These are phyloP conservation scores for Drosophila ananassae DNA, from an alignment of 1,140 invertebrate species.

Conservation along the genomic window DNA sequence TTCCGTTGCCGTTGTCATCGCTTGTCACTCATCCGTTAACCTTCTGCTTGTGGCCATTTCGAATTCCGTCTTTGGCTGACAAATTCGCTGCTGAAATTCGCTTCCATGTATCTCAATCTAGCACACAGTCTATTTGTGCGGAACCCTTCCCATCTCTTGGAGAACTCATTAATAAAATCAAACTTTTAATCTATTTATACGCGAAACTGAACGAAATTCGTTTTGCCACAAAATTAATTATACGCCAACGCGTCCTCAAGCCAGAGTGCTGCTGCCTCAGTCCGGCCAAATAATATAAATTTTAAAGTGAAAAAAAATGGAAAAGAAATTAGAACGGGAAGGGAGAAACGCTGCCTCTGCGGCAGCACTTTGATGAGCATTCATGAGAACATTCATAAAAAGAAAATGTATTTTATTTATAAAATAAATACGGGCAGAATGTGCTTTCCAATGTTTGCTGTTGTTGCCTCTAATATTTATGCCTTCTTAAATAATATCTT, in stretches of 20 bases:
- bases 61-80: constrained; percentile 38
- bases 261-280: constrained; percentile 23
- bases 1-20: constrained; percentile 34
- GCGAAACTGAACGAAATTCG: constrained; percentile 69
- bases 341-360: constrained; percentile 24
- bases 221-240: constrained; percentile 79
- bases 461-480: constrained; percentile 51
- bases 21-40: constrained; percentile 49
- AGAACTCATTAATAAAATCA: constrained; percentile 43
- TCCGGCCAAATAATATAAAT: constrained; percentile 60
- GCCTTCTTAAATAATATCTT: constrained; percentile 59
- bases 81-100: constrained; percentile 2
- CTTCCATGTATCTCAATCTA: constrained; percentile 1
- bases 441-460: constrained; percentile 31
- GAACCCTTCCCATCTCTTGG: constrained; percentile 4
- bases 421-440: constrained; percentile 35
- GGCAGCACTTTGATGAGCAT: constrained; percentile 62
- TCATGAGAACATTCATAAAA: constrained; percentile 61
- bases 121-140: too few species aligned
- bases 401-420: constrained; percentile 33
- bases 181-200: constrained; percentile 49
- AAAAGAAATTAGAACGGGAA: constrained; percentile 22
- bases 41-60: constrained; percentile 32
- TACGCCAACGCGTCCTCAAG: constrained; percentile 55
- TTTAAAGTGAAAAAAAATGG: constrained; percentile 55